Percentiles rank a stretch among this genome's conserved stretches.
Evolutionary conservation across 2,113 vertebrate species (phyloP).

Genomic region (Varanus salvator): DNA sequence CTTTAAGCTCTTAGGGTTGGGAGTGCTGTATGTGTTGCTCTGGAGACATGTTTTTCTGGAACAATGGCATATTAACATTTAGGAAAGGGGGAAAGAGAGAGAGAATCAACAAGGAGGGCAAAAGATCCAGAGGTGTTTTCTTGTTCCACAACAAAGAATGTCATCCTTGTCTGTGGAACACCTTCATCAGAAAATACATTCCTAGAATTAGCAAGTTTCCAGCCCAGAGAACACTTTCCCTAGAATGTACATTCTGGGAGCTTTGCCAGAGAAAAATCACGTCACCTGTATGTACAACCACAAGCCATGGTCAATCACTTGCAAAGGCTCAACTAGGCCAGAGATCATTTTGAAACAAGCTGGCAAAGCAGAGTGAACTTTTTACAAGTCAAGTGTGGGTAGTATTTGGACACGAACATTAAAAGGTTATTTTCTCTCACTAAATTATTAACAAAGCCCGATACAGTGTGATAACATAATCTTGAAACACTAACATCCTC

Average conservation of each 20-base stretch:
- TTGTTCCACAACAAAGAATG: not conserved
- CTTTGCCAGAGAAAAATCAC: not conserved
- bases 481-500: not conserved
- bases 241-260: not conserved
- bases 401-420: not conserved
- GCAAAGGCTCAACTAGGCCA: not conserved
- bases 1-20: not conserved
- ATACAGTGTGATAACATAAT: not conserved
- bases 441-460: not conserved
- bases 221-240: not conserved
- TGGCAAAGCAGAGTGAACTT: not conserved
- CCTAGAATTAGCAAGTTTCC: not conserved
- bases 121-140: not conserved
- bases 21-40: not conserved
- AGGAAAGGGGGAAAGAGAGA: too few species aligned
- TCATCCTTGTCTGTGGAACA: too few species aligned
- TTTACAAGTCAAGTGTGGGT: not conserved
- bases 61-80: not conserved
- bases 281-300: not conserved
- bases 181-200: slow-evolving; percentile 3
- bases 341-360: not conserved
- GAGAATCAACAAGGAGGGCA: not conserved
- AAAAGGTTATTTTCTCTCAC: not conserved
- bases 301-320: not conserved
- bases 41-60: not conserved